Conservation (phyloP, 2,113 vertebrate species). For the Chamaetylas fuelleborni region DNA sequence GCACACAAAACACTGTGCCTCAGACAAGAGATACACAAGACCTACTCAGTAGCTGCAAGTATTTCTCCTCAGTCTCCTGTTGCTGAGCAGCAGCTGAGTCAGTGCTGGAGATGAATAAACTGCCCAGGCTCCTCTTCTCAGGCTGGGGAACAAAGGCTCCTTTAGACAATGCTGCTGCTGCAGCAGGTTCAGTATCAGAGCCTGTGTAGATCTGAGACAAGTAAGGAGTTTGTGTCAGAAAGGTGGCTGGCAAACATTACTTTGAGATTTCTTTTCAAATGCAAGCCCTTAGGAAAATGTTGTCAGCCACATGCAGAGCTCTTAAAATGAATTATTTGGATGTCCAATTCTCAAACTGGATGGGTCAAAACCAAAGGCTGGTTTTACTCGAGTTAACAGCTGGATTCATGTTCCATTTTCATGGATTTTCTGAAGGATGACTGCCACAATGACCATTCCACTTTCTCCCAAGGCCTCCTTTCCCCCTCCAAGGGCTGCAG, state of each 20-base stretch:
- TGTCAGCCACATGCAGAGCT: background rate
- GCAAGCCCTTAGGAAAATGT: background rate
- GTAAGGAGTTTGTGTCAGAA: background rate
- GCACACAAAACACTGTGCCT: too few relatives aligned
- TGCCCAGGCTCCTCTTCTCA: too few relatives aligned
- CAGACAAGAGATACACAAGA: too few relatives aligned
- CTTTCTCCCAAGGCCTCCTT: background rate
- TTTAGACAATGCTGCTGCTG: too few relatives aligned
- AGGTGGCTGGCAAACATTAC: background rate
- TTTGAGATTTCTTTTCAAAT: background rate
- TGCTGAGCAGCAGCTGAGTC: too few relatives aligned
- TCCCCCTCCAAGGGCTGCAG: background rate
- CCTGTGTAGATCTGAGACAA: slow-evolving; percentile 84
- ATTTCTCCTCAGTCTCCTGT: too few relatives aligned
- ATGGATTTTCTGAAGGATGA: background rate
- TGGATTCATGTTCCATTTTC: background rate
- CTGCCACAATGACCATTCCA: background rate
- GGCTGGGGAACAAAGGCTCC: too few relatives aligned
- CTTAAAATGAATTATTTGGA: too few relatives aligned
- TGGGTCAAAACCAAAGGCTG: too few relatives aligned
- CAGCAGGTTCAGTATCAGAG: slow-evolving; percentile 79
- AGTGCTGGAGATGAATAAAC: too few relatives aligned
- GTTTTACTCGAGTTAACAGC: background rate
- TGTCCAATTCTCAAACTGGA: too few relatives aligned
- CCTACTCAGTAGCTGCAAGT: too few relatives aligned